These are phyloP conservation scores for Danionella dracula DNA, from an alignment of 2,797 vertebrate genomes.

Conservation along the genomic window DNA sequence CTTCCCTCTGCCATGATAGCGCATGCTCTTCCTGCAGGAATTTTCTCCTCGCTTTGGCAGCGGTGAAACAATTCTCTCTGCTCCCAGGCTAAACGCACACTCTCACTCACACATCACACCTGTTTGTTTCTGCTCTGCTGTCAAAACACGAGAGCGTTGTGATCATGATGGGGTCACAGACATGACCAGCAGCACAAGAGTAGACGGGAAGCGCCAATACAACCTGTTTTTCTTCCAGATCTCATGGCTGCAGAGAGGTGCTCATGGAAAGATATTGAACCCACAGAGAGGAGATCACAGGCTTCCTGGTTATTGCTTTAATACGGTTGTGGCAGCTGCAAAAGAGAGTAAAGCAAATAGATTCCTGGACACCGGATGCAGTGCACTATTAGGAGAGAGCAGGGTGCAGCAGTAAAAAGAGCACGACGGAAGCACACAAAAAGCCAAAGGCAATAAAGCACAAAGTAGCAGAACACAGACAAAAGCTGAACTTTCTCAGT, in stretches of 20 bases:
- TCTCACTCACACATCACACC: constrained; percentile 2
- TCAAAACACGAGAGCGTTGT: constrained; percentile 3
- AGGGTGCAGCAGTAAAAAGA: background rate
- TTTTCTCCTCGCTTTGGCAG: constrained; percentile 37
- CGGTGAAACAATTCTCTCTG: constrained; percentile 16
- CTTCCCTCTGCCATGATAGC: no score
- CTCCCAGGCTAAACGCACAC: no score
- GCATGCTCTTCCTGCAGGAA: constrained; percentile 42
- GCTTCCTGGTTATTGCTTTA: constrained; percentile 56
- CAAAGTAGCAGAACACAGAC: constrained; percentile 20
- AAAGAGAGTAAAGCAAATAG: constrained; percentile 60
- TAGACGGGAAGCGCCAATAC: constrained; percentile 7
- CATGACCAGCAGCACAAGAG: background rate
- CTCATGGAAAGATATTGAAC: constrained; percentile 25
- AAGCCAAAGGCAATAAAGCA: background rate
- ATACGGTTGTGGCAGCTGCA: constrained; percentile 49
- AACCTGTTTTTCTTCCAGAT: background rate
- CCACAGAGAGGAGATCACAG: constrained; percentile 33
- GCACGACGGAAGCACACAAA: background rate
- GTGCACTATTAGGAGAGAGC: constrained; percentile 7
- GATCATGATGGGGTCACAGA: constrained; percentile 18
- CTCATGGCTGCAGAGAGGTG: background rate
- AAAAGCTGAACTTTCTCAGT: constrained; percentile 14
- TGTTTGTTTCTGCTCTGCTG: constrained; percentile 19
- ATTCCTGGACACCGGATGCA: constrained; percentile 54